Conservation (phyloP, 2,113 vertebrate genomes). For the Labeo catla region DNA sequence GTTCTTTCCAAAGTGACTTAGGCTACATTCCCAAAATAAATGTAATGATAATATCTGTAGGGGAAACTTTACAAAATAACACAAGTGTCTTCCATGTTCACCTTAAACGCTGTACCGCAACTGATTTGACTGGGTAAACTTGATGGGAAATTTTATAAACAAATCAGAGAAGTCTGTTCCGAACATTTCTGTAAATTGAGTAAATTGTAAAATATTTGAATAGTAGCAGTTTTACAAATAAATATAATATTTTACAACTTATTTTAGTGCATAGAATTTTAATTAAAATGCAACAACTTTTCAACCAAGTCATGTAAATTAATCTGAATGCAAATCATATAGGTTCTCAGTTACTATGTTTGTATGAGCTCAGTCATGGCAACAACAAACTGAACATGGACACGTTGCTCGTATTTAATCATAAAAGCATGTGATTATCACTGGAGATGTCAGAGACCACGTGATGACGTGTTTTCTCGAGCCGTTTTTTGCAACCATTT, state of each 20-base stretch:
- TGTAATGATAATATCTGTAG: too few species aligned
- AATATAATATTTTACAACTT: too few species aligned
- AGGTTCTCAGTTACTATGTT: not conserved
- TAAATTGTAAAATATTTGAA: not conserved
- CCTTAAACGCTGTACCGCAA: too few species aligned
- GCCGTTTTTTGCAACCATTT: not conserved
- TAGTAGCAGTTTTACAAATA: not conserved
- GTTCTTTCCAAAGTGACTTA: too few species aligned
- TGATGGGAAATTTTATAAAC: too few species aligned
- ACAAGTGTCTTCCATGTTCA: too few species aligned
- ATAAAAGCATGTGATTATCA: not conserved
- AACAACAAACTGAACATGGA: not conserved
- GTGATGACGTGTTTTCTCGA: not conserved
- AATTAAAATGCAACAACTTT: not conserved
- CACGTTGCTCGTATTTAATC: not conserved
- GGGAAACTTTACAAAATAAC: too few species aligned
- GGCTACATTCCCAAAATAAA: too few species aligned
- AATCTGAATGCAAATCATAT: not conserved
- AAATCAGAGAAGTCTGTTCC: not conserved
- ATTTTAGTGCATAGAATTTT: too few species aligned
- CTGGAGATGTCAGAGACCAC: not conserved
- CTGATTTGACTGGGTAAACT: too few species aligned
- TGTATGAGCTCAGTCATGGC: not conserved
- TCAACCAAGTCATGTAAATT: not conserved
- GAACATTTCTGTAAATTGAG: not conserved